These are phyloP conservation scores for Maniola hyperantus DNA, from an alignment of 2,888 invertebrate genomes.

Conservation along the genomic window DNA sequence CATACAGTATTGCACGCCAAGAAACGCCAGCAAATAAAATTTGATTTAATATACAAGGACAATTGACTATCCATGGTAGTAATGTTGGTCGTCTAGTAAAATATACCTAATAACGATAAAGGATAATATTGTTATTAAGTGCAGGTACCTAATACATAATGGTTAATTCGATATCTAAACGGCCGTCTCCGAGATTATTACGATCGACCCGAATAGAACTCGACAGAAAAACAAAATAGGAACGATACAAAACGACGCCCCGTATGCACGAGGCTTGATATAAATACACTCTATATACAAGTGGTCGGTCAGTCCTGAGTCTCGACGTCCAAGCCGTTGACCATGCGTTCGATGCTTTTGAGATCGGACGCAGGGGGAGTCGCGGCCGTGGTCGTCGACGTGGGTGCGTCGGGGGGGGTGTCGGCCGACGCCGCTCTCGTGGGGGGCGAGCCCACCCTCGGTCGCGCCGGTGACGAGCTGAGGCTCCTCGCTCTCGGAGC, in stretches of 20 bases:
- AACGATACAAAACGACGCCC: conserved; percentile 78
- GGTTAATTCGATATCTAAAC: conserved; percentile 8
- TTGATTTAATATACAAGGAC: not conserved
- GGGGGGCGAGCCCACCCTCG: conserved; percentile 66
- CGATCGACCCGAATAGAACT: conserved; percentile 80
- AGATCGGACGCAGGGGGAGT: conserved; percentile 90
- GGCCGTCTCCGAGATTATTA: conserved; percentile 40
- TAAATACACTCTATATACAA: conserved; percentile 80
- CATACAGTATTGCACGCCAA: conserved; percentile 6
- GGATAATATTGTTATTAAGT: not conserved
- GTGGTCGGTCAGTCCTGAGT: conserved; percentile 79
- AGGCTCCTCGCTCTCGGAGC: conserved; percentile 88
- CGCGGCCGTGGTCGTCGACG: conserved; percentile 57
- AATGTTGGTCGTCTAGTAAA: not conserved
- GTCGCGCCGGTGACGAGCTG: conserved; percentile 82
- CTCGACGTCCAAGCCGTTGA: conserved; percentile 96
- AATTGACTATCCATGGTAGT: not conserved
- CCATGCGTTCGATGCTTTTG: conserved; percentile 98
- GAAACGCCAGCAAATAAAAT: not conserved
- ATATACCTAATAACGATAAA: conserved; percentile 5
- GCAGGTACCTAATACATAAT: not conserved
- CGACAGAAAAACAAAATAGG: conserved; percentile 81
- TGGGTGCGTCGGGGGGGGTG: conserved; percentile 81
- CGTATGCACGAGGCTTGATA: conserved; percentile 56
- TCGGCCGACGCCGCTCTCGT: conserved; percentile 78